Conservation (phyloP, 2,113 vertebrate species). For the Empidonax traillii region DNA sequence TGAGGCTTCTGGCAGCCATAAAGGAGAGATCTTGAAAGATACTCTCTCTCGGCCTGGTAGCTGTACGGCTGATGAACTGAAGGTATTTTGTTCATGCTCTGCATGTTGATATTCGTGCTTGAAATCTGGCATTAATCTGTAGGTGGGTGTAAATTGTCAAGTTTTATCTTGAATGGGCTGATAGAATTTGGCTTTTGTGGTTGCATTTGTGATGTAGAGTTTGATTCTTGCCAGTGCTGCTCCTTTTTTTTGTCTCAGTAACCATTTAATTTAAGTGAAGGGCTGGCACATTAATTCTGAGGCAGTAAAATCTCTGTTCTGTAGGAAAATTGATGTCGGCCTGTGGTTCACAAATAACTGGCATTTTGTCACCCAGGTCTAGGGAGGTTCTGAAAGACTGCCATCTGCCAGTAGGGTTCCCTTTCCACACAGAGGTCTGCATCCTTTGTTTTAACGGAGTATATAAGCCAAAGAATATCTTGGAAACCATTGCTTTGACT, state of each 20-base stretch:
- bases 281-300: not conserved
- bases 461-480: not conserved
- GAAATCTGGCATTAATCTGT: not conserved
- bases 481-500: not conserved
- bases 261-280: not conserved
- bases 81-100: not conserved
- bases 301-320: not conserved
- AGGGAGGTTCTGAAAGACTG: not conserved
- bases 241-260: constrained; percentile 15
- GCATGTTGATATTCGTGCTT: not conserved
- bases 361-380: not conserved
- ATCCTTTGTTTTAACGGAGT: not conserved
- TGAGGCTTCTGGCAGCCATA: not conserved
- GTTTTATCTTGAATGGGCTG: not conserved
- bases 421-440: not conserved
- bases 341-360: not conserved
- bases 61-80: not conserved
- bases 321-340: not conserved
- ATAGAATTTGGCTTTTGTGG: not conserved
- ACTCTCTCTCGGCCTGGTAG: not conserved
- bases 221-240: not conserved
- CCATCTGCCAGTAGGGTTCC: not conserved
- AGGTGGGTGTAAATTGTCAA: not conserved
- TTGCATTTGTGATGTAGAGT: not conserved
- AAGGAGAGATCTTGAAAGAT: not conserved